Conservation (phyloP, 2,113 vertebrate genomes). For the cat (Felis catus) region F.catus_Fca126_mat1.0 CM031414.1:91288001-91288500, state of each 20-base stretch:
- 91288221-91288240: neutral
- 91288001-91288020: neutral
- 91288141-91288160: neutral
- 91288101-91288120: neutral
- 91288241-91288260: neutral
- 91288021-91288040: neutral
- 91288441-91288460: neutral
- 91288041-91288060: neutral
- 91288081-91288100: neutral
- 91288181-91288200: neutral
- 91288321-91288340: neutral
- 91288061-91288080: neutral
- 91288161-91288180: neutral
- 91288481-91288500: neutral
- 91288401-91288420: slow-evolving; percentile 1
- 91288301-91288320: neutral
- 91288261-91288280: neutral
- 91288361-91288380: neutral
- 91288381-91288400: neutral
- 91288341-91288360: neutral
- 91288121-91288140: neutral
- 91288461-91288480: neutral
- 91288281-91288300: neutral
- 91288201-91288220: neutral
- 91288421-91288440: neutral